Base-by-base conservation (phyloP, 2,797 vertebrate genomes). In the Gallirallus australis region DNA sequence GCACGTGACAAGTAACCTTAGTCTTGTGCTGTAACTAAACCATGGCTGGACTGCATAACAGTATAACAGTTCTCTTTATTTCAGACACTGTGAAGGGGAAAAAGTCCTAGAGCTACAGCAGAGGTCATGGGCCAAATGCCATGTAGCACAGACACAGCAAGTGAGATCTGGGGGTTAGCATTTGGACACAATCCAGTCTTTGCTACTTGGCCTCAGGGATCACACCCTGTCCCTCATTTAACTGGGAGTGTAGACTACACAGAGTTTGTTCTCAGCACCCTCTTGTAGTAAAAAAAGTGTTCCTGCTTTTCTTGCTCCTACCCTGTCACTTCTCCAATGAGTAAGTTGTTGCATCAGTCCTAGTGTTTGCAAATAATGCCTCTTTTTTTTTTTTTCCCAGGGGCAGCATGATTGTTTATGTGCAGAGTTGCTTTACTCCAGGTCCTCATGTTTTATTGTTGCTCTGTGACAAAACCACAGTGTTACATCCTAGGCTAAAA, bases 321-420 rank as follows among this genome's bases (percentile, higher is more conserved):
- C 33, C 8, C 60, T 60, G 60, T 28, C 47, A 12, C 6, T 91
- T 53, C 27, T 76, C 18, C 56, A 53, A 7, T 39, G 35, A 94
- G 9, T 61, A 76, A 84, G 28, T 79, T 70, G 79, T 12, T 69
- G 77, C 82, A 81, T 83, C 59, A 88, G 8, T 61, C 64, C 31
- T 56, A 20, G 27, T 5, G 9, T 66, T 81, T 83, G 90, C 94
- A 94, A 96, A 93, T 96, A 89, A 88, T 78, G 59, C 30, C 24
- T 89, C 18, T 33, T 27, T 86, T 50, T 83, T 27, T 33, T 27
- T 86, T 50, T 82, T 25, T 85, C 66, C 80, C 71, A 60, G 57
- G 66, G 84, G 31, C 48, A 82, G 45, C 10, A 20, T 54, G 28
- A 72, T 85, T 86, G 24, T 76, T 96, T 82, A 90, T 82, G 60